Conservation (phyloP, 2,888 invertebrate species). For the Thecocarcelia acutangulata region DNA sequence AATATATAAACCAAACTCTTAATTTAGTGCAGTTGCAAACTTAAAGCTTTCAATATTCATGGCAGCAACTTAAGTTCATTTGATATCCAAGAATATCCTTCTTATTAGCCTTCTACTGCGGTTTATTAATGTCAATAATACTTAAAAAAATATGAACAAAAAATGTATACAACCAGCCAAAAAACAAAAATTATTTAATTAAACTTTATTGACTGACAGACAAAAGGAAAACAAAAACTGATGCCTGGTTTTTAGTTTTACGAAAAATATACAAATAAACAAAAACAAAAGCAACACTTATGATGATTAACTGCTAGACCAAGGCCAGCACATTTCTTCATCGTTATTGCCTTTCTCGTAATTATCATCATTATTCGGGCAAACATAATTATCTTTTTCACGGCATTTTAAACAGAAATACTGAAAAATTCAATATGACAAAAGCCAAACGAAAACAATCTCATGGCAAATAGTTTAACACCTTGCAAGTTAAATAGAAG, state of each 20-base stretch:
- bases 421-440: conserved; percentile 23
- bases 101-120: conserved; percentile 1
- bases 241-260: no score
- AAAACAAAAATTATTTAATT: conserved; percentile 45
- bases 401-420: conserved; percentile 1
- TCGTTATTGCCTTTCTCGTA: not conserved
- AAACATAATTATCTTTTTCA: conserved; percentile 16
- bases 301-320: conserved; percentile 50
- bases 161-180: not conserved
- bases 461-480: conserved; percentile 65
- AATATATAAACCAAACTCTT: no score
- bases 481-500: conserved; percentile 54
- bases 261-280: conserved; percentile 4
- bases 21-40: no score
- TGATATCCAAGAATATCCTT: conserved; percentile 6
- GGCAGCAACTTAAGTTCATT: no score
- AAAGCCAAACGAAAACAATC: conserved; percentile 41
- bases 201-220: conserved; percentile 52
- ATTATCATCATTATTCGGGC: conserved; percentile 3
- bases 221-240: not conserved
- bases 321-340: conserved; percentile 6
- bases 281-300: conserved; percentile 33
- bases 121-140: conserved; percentile 62
- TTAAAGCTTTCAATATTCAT: no score
- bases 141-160: conserved; percentile 41